Percentiles rank a stretch among this genome's conserved stretches.
Conservation (phyloP, 2,797 vertebrate genomes). For the Cheirogaleus major region DNA sequence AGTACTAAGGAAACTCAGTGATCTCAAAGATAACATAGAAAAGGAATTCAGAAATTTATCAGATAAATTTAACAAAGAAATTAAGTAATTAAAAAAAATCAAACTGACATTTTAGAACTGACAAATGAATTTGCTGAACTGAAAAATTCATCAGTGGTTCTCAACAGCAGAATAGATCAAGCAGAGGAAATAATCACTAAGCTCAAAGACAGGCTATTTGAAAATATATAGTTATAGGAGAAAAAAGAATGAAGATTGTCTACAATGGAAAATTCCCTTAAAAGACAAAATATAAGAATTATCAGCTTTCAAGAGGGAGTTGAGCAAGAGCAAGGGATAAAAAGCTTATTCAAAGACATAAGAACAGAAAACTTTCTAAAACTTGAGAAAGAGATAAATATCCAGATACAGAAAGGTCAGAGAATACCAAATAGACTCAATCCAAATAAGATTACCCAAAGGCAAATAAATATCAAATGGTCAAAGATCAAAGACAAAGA, state of each 20-base stretch:
- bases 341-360: not conserved
- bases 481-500: not conserved
- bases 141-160: not conserved
- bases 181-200: not conserved
- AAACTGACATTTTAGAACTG: not conserved
- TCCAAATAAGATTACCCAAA: not conserved
- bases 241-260: not conserved
- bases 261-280: not conserved
- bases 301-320: not conserved
- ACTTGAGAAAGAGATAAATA: not conserved
- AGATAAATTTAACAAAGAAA: not conserved
- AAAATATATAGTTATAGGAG: not conserved
- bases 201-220: not conserved
- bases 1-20: not conserved
- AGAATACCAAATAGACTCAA: not conserved
- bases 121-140: not conserved
- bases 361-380: not conserved
- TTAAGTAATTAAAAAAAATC: not conserved
- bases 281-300: not conserved
- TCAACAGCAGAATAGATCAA: not conserved
- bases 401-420: not conserved
- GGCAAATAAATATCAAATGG: not conserved
- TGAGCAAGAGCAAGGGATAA: not conserved
- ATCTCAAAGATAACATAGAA: not conserved
- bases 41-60: not conserved